These are phyloP conservation scores for Takifugu flavidus DNA, from an alignment of 2,113 vertebrate genomes.

Conservation along the genomic window DNA sequence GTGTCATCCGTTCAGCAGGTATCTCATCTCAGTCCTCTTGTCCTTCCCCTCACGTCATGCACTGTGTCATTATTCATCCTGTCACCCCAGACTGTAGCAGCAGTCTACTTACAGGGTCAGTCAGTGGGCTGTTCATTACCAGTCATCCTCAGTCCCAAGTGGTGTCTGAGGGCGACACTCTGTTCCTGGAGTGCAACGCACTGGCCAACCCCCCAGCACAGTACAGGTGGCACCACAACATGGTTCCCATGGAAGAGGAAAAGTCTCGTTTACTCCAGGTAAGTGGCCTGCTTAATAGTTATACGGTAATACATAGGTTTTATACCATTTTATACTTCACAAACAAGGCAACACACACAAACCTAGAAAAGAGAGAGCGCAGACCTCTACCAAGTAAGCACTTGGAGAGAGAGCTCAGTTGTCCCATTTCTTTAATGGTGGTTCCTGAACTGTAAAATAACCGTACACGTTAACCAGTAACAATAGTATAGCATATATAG, in stretches of 20 bases:
- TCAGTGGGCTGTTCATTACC: constrained; percentile 67
- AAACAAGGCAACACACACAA: too few species aligned
- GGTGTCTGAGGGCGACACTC: constrained; percentile 74
- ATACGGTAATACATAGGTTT: too few species aligned
- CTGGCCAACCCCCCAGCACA: constrained; percentile 78
- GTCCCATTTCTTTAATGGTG: too few species aligned
- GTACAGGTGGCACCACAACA: constrained; percentile 84
- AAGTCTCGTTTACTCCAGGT: constrained; percentile 67
- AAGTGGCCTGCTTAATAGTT: constrained; percentile 10
- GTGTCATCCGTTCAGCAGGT: constrained; percentile 58
- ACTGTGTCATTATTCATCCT: background rate
- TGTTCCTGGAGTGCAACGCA: constrained; percentile 74
- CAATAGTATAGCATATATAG: too few species aligned
- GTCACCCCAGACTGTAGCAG: constrained; percentile 52
- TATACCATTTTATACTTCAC: too few species aligned
- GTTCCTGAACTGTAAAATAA: too few species aligned
- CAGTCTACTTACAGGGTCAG: constrained; percentile 55
- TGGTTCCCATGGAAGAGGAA: constrained; percentile 50
- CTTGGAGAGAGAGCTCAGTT: too few species aligned
- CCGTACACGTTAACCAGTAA: too few species aligned
- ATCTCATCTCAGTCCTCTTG: constrained; percentile 5
- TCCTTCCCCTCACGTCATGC: background rate
- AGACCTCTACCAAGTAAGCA: too few species aligned
- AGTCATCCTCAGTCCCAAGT: constrained; percentile 65
- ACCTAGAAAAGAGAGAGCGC: too few species aligned